Conservation (phyloP, 2,888 invertebrate species). For the Atrina japonica region DNA sequence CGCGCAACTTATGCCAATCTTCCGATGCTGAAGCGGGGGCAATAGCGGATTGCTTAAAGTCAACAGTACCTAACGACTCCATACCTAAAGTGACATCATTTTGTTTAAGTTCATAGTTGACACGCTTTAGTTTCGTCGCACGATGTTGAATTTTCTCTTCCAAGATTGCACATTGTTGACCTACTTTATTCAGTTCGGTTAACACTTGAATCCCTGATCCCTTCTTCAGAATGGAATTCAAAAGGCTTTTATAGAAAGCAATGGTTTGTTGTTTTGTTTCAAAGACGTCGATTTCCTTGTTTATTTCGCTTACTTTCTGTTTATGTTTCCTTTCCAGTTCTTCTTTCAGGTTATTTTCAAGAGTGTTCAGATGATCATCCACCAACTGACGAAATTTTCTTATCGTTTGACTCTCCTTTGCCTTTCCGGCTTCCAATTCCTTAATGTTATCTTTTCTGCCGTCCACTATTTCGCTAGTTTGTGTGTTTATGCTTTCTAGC, state of each 20-base stretch:
- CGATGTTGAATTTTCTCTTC: conserved; percentile 36
- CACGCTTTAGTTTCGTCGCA: conserved; percentile 20
- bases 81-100: conserved; percentile 15
- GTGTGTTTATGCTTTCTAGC: conserved; percentile 20
- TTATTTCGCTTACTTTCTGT: conserved; percentile 22
- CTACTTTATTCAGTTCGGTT: conserved; percentile 27
- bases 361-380: conserved; percentile 29
- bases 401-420: conserved; percentile 25
- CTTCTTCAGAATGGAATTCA: conserved; percentile 12
- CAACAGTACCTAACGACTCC: conserved; percentile 21
- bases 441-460: conserved; percentile 29
- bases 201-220: conserved; percentile 25
- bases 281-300: conserved; percentile 32
- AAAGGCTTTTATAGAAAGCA: conserved; percentile 24
- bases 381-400: conserved; percentile 24
- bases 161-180: conserved; percentile 31
- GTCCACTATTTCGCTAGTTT: conserved; percentile 28
- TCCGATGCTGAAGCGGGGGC: conserved; percentile 10
- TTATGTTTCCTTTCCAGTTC: conserved; percentile 22
- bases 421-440: conserved; percentile 22
- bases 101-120: conserved; percentile 27
- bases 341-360: conserved; percentile 22
- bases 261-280: conserved; percentile 27
- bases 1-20: conserved; percentile 24
- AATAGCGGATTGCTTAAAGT: conserved; percentile 22